Base-by-base conservation (phyloP, 2,113 vertebrate genomes). In the Labrus mixtus region DNA sequence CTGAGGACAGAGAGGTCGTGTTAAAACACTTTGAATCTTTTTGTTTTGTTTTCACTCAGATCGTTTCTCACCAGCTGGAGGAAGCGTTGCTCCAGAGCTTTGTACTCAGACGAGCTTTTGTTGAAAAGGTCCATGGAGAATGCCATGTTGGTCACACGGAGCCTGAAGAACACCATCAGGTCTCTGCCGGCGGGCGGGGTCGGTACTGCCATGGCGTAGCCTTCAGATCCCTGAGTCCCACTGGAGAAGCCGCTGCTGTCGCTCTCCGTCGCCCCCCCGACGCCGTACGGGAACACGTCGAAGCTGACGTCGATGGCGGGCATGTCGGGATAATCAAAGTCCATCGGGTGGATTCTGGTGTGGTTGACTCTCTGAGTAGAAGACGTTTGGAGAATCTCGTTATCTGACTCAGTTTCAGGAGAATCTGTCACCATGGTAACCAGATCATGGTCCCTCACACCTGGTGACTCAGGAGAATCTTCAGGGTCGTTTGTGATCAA, bases 91-190 rank as follows among this genome's bases (percentile, higher is more conserved):
- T 99, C 97, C 85, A 99, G 83, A 0, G 95, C 92, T 84, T 96
- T 98, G 90, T 98, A 99, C 76, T 98, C 97, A 20, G 95, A 84
- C 0, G 97, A 99, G 84, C 96, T 97, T 90, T 97, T 98, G 92
- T 99, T 99, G 82, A 99, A 98, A 8, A 99, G 90, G 76, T 97
- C 95, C 70, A 95, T 94, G 60, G 97, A 98, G 89, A 99, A 99
- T 58, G 94, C 95, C 96, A 99, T 98, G 91, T 99, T 99, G 69
- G 97, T 99, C 37, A 99, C 97, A 68, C 97, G 94, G 56, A 99
- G 96, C 41, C 97, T 98, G 83, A 99, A 99, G 93, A 99, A 99
- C 57, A 99, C 97, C 0, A 96, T 95, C 9, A 98, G 91, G 10
- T 95, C 94, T 76, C 93, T 90, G 61, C 93, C 89, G 0, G 95